These are phyloP conservation scores for Tachysurus vachellii DNA, from an alignment of 2,113 vertebrate genomes.

Conservation along the genomic window DNA sequence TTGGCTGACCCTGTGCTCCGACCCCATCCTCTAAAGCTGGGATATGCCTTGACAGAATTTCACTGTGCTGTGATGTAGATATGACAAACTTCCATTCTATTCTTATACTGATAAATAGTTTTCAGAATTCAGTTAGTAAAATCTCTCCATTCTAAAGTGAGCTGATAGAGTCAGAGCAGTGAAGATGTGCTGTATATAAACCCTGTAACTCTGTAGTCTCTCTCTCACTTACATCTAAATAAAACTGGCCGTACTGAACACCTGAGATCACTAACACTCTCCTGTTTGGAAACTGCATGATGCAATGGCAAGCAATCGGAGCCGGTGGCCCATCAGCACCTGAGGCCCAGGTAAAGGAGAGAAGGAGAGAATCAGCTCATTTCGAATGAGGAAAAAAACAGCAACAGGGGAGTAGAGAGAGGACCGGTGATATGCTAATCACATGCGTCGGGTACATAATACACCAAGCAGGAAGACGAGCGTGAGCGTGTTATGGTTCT, in stretches of 20 bases:
- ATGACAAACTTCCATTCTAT: no score
- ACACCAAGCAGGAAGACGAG: not conserved
- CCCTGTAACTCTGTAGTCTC: not conserved
- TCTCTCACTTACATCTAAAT: constrained; percentile 9
- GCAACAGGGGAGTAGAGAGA: not conserved
- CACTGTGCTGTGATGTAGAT: no score
- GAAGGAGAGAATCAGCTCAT: not conserved
- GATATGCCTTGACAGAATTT: no score
- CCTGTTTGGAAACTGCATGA: constrained; percentile 10
- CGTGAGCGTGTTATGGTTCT: not conserved
- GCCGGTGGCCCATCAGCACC: constrained; percentile 12
- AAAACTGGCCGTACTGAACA: not conserved
- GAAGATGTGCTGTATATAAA: not conserved
- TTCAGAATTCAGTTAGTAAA: not conserved
- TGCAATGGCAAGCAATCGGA: constrained; percentile 12
- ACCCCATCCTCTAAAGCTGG: no score
- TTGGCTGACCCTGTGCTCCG: no score
- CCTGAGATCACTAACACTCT: not conserved
- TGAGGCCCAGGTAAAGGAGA: constrained; percentile 16
- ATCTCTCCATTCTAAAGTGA: not conserved
- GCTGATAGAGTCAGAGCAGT: not conserved
- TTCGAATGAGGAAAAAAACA: not conserved
- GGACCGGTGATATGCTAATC: not conserved
- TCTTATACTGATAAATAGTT: no score
- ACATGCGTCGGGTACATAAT: not conserved